A percentile compares a stretch with the other conserved stretches of the same genome.
phyloP scores from a whole-genome alignment of 2,113 vertebrate species.

The Hydrochoerus hydrochaeris region DNA sequence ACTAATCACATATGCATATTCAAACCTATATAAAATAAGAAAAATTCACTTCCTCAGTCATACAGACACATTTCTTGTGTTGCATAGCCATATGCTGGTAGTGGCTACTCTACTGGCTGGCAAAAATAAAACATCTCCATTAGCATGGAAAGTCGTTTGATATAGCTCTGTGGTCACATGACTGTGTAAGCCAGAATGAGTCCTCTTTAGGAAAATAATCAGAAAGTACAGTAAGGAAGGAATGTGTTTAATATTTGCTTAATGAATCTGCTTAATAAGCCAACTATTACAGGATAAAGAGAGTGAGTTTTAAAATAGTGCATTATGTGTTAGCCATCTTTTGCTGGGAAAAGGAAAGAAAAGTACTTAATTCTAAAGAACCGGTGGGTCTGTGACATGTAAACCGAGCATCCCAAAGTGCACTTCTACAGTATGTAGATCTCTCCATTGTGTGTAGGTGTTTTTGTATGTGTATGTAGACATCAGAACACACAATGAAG shows the following conservation, averaged over 20 bases:
- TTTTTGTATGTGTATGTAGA: neutral
- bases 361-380: neutral
- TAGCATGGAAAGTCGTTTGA: neutral
- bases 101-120: no score
- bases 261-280: slow-evolving; percentile 21
- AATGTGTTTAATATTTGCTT: slow-evolving; percentile 17
- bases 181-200: neutral
- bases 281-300: neutral
- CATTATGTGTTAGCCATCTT: neutral
- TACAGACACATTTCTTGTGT: neutral
- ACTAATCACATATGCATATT: neutral
- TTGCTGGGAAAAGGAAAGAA: neutral
- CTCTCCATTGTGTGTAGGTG: neutral
- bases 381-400: neutral
- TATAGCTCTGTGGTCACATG: neutral
- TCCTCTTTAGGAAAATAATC: neutral
- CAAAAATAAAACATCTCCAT: neutral
- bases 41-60: neutral
- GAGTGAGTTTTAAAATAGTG: neutral
- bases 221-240: neutral
- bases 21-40: neutral
- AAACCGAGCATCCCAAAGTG: neutral
- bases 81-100: neutral
- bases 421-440: neutral
- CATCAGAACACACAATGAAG: neutral